Evolutionary conservation across 2,888 invertebrate genomes (phyloP).

Genomic region (Caenorhabditis afra): DNA sequence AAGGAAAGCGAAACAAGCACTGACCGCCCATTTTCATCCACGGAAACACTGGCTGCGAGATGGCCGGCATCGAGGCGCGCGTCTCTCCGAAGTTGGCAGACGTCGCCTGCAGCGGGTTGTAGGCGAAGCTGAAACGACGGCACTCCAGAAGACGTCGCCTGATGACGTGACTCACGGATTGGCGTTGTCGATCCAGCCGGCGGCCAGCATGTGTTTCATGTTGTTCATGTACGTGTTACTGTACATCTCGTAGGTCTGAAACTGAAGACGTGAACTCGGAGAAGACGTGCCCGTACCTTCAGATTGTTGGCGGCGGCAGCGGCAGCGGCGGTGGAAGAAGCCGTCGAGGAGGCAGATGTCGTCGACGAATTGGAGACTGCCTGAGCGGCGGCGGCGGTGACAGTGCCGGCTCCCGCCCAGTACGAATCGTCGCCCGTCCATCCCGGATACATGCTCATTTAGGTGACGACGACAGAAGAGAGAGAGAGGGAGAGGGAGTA

Average conservation of each 20-base stretch:
- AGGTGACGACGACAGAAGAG: conserved; percentile 7
- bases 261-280: too few relatives aligned
- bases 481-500: too few relatives aligned
- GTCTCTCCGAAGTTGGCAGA: conserved; percentile 66
- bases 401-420: conserved; percentile 54
- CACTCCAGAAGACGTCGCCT: not conserved
- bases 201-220: conserved; percentile 77
- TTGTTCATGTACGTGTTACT: conserved; percentile 77
- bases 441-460: conserved; percentile 67
- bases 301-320: conserved; percentile 51
- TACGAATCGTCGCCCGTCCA: conserved; percentile 63
- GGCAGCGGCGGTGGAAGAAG: conserved; percentile 36
- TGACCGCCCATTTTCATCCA: conserved; percentile 80
- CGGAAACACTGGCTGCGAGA: conserved; percentile 77
- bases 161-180: conserved; percentile 66
- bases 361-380: conserved; percentile 32
- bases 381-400: conserved; percentile 9
- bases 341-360: conserved; percentile 42
- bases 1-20: conserved; percentile 29
- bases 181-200: conserved; percentile 74
- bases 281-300: conserved; percentile 22
- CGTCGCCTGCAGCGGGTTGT: conserved; percentile 66
- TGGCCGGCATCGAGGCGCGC: conserved; percentile 53
- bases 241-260: conserved; percentile 65
- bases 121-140: conserved; percentile 60